phyloP scores from a whole-genome alignment of 1,140 invertebrate genomes.

The Carposina sasakii region DNA sequence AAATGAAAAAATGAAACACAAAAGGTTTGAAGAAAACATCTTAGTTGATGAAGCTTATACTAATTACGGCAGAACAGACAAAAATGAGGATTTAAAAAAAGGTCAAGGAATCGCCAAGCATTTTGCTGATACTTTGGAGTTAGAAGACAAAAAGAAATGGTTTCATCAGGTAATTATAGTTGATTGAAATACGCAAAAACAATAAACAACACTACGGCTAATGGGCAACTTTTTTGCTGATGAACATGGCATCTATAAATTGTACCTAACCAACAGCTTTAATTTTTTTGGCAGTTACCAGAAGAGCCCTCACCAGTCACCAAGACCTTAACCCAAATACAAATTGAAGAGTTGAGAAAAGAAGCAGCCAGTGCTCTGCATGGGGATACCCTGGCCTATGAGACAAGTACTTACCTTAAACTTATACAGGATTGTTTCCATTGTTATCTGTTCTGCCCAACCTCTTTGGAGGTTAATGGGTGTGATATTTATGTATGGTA shows the following conservation, averaged over 20 bases:
- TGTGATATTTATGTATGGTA: too few relatives aligned
- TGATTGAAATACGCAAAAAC: conserved; percentile 7
- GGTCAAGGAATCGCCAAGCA: conserved; percentile 60
- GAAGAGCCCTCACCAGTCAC: conserved; percentile 54
- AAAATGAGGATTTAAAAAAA: conserved; percentile 62
- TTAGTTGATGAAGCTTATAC: conserved; percentile 63
- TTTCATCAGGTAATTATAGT: conserved; percentile 53
- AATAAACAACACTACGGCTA: neutral
- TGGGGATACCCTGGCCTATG: conserved; percentile 76
- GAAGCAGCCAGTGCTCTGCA: conserved; percentile 76
- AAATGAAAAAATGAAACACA: conserved; percentile 62
- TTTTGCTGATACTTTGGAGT: conserved; percentile 62
- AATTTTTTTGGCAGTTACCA: conserved; percentile 45
- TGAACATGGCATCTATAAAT: neutral
- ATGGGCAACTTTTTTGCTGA: neutral
- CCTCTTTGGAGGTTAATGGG: too few relatives aligned
- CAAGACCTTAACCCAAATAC: conserved; percentile 59
- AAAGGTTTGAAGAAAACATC: conserved; percentile 69
- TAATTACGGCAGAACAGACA: conserved; percentile 52
- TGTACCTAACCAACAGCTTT: neutral
- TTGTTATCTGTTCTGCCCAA: too few relatives aligned
- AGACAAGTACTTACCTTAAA: conserved; percentile 66
- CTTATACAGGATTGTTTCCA: too few relatives aligned
- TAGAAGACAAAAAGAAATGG: conserved; percentile 68
- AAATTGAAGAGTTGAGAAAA: conserved; percentile 72